Evolutionary conservation across 1,140 invertebrate genomes (phyloP), one percentile per base, ranked within the genome.

Genomic region (Lepidurus couesii): DNA sequence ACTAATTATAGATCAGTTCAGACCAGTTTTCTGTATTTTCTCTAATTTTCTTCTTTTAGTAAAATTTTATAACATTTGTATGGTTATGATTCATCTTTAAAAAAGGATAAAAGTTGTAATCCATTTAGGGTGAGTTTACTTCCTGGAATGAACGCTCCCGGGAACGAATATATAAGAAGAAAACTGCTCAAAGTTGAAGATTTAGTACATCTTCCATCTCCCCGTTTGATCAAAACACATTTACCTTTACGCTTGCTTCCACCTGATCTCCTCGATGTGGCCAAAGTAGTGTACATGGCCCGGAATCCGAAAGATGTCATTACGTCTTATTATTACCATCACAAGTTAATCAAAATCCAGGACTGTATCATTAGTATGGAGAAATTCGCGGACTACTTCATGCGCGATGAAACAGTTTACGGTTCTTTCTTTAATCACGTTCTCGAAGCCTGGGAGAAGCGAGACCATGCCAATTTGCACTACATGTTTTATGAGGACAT

Each of bases 201-300:
- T 21, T 13, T 76, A 4, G 34, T 16, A 11, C 10, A 26, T 8
- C 16, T 76, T 8, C 34, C 34, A 44, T 77, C 76, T 10, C 86
- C 84, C 7, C 80, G 87, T 44, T 82, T 86, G 13, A 83, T 88
- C 16, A 88, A 87, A 82, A 84, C 85, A 45, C 87, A 88, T 81
- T 81, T 88, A 10, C 86, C 86, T 24, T 81, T 83, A 24, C 81
- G 83, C 26, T 80, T 87, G 21, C 77, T 88, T 65, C 85, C 86
- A 4, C 79, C 76, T 21, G 76, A 81, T 47, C 65, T 83, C 42
- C 73, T 81, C 11, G 80, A 82, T 24, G 81, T 75, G 6, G 73
- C 34, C 44, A 77, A 77, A 47, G 44, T 47, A 13, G 24, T 77
- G 13, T 77, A 77, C 26, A 13, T 77, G 5, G 76, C 76, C 11